Base-by-base conservation (phyloP, 2,888 invertebrate species). In the Hirtodrosophila duncani region DNA sequence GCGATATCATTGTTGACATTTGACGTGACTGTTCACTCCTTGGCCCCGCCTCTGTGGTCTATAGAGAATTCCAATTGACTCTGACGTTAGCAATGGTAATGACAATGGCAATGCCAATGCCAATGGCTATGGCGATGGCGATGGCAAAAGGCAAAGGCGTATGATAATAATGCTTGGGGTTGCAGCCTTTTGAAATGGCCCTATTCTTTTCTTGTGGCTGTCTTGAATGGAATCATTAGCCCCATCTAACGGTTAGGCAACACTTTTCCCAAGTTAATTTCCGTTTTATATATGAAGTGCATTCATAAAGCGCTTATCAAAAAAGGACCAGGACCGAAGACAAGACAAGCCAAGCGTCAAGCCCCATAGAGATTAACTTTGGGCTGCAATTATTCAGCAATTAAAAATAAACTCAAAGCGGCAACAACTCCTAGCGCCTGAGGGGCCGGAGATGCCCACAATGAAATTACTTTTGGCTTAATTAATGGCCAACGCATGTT, bases 401-500 rank as follows among this genome's bases (percentile, higher is more conserved):
- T 78, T 78, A 78, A 74, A 67, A 63, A 60, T 51, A 67, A 74
- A 60, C 36, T 60, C 46, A 52, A n/a, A 31, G 31, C 42, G 44
- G 26, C 14, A 33, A 34, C 31, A 43, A 18, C 20, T 18, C 31
- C n/a, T 14, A 7, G 46, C 4, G 46, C 33, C 21, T n/a, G 3
- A 6, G 14, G 10, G 0, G 7, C 14, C 7, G 3, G 33, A 11
- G 45, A 41, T 26, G 33, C 41, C 55, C 46, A 21, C 60, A 60
- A 37, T 38, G 52, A 69, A 72, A 72, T 77, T 69, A 64, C 64
- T 66, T n/a, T 58, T 46, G 58, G 66, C 75, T 74, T 74, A 74
- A 74, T 74, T 74, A 74, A 74, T 74, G 72, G 78, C 58, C 63
- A 60, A 70, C 60, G 60, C 67, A 78, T 67, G 67, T 67, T 45